Percentiles rank a stretch among this genome's conserved stretches.
Conservation (phyloP, 1,140 invertebrate genomes). For the Panagrolaimus sp. region DNA sequence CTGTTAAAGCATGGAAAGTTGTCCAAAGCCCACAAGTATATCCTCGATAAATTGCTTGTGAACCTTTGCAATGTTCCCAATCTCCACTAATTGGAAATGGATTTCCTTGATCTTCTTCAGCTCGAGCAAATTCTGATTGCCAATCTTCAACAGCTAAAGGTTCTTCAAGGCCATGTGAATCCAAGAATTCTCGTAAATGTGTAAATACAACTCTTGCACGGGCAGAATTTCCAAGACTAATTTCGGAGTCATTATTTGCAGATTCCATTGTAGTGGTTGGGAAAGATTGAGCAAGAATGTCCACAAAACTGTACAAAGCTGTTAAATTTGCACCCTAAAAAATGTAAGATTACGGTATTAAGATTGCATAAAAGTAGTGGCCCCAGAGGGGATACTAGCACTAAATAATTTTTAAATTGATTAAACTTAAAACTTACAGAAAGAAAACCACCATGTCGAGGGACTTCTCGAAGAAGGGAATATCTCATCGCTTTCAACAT, state of each 20-base stretch:
- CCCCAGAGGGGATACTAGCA: no score
- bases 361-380: no score
- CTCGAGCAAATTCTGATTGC: conserved; percentile 49
- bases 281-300: conserved; percentile 41
- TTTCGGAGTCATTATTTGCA: not conserved
- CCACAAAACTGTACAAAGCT: conserved; percentile 50
- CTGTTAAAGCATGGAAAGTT: conserved; percentile 84
- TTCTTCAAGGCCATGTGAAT: conserved; percentile 31
- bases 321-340: conserved; percentile 52
- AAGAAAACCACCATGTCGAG: conserved; percentile 30
- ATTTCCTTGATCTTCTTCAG: conserved; percentile 40
- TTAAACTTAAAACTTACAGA: no score
- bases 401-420: no score
- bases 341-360: no score
- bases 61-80: conserved; percentile 80
- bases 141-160: conserved; percentile 45
- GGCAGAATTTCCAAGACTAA: conserved; percentile 30
- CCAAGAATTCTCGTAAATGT: conserved; percentile 51
- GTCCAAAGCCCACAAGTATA: conserved; percentile 95
- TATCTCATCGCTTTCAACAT: conserved; percentile 56
- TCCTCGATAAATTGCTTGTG: conserved; percentile 75
- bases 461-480: conserved; percentile 48
- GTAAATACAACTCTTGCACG: conserved; percentile 55
- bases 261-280: not conserved
- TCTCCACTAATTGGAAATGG: conserved; percentile 62